phyloP scores from a whole-genome alignment of 2,113 vertebrate genomes.

The Carettochelys insculpta region DNA sequence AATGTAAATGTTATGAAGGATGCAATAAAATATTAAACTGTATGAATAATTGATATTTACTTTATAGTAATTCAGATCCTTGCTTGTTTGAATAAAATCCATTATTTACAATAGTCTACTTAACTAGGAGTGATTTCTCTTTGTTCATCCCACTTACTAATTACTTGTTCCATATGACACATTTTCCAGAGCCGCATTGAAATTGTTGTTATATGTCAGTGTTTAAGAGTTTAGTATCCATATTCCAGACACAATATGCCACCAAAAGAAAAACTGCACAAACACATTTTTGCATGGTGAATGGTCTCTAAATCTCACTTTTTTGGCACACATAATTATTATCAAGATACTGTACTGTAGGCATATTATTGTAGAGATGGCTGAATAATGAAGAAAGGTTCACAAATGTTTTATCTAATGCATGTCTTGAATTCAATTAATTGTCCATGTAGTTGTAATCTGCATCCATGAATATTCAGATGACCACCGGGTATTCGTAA shows the following conservation, averaged over 20 bases:
- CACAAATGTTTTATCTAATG: background rate
- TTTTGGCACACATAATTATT: conserved; percentile 39
- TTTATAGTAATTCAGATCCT: conserved; percentile 76
- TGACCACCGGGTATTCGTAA: background rate
- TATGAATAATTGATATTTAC: conserved; percentile 80
- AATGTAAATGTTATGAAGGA: conserved; percentile 77
- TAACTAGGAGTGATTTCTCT: conserved; percentile 77
- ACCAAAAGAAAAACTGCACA: conserved; percentile 32
- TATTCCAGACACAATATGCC: conserved; percentile 58
- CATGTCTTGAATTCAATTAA: background rate
- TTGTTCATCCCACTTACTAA: conserved; percentile 76
- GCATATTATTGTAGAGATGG: conserved; percentile 49
- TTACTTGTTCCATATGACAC: conserved; percentile 74
- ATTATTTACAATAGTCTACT: conserved; percentile 80
- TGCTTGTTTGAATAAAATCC: conserved; percentile 81
- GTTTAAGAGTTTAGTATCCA: conserved; percentile 60
- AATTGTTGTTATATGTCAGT: conserved; percentile 59
- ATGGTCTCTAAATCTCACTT: conserved; percentile 46
- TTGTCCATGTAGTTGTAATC: background rate
- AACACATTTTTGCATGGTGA: conserved; percentile 46
- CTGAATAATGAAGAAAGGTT: conserved; percentile 13
- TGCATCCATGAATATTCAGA: background rate
- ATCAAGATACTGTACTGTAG: conserved; percentile 12
- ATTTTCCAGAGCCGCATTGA: conserved; percentile 68
- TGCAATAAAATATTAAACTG: conserved; percentile 80